A percentile compares a stretch with the other conserved stretches of the same genome.
These are phyloP conservation scores for Eustalomyia histrio DNA, from an alignment of 2,888 invertebrate species.

Conservation along the genomic window DNA sequence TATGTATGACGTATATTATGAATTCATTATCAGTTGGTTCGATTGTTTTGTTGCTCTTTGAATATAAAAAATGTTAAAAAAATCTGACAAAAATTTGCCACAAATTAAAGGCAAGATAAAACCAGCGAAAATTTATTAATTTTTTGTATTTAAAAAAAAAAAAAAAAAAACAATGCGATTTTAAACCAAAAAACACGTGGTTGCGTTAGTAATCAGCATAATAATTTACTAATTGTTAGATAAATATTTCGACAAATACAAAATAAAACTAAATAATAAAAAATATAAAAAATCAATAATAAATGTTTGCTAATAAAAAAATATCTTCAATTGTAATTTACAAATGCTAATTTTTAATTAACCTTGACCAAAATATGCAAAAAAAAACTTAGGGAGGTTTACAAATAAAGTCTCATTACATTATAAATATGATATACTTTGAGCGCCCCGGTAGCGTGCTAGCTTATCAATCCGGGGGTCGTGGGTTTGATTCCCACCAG, in stretches of 20 bases:
- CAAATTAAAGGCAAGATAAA: background rate
- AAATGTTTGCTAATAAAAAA: too few relatives aligned
- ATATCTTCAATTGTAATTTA: too few relatives aligned
- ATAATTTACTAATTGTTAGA: background rate
- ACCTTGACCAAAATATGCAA: too few relatives aligned
- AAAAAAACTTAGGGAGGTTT: too few relatives aligned
- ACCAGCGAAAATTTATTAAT: background rate
- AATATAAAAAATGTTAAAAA: background rate
- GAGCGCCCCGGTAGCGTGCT: too few relatives aligned
- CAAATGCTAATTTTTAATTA: too few relatives aligned
- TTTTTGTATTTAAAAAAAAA: background rate
- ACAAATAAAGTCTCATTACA: too few relatives aligned
- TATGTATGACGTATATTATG: background rate
- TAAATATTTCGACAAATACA: background rate
- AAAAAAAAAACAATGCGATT: background rate
- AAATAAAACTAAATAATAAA: background rate
- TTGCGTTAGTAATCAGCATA: background rate
- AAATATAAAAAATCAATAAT: too few relatives aligned
- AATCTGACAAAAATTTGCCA: background rate
- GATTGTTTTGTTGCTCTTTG: background rate
- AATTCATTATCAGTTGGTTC: conserved; percentile 29
- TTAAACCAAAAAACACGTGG: background rate
- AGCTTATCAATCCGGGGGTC: too few relatives aligned
- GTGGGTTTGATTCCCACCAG: too few relatives aligned
- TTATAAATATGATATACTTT: too few relatives aligned